Percentiles rank a stretch among this genome's conserved stretches.
phyloP scores from a whole-genome alignment of 2,113 vertebrate genomes.

The Zosterops japonicus region DNA sequence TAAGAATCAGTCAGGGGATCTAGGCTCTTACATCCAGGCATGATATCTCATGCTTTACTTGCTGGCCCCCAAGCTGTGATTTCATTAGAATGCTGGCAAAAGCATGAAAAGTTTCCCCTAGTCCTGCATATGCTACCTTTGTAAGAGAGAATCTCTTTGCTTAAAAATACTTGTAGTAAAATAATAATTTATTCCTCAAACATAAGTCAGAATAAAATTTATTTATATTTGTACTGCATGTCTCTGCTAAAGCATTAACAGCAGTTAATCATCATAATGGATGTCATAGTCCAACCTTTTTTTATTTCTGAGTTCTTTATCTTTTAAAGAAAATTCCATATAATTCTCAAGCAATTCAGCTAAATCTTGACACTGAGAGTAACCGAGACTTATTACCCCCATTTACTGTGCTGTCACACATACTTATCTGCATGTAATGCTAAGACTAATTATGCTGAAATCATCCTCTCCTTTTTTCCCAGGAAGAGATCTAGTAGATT shows the following conservation, averaged over 20 bases:
- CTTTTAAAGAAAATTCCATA: neutral
- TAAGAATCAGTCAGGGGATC: neutral
- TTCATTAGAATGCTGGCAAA: neutral
- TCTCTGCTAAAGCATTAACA: neutral
- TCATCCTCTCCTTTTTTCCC: neutral
- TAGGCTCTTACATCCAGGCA: neutral
- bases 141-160: neutral
- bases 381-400: neutral
- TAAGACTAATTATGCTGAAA: neutral
- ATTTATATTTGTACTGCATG: neutral
- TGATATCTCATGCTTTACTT: neutral
- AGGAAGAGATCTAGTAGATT: neutral
- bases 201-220: neutral
- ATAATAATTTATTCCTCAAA: neutral
- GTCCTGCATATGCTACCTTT: neutral
- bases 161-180: neutral
- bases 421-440: neutral
- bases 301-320: neutral
- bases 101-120: neutral
- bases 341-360: neutral
- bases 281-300: neutral
- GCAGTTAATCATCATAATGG: neutral
- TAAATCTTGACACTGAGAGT: neutral
- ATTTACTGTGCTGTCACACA: neutral
- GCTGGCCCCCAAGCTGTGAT: neutral